These are phyloP conservation scores for Catharus fuscescens DNA, from an alignment of 2,113 vertebrate genomes.

Conservation along the genomic window DNA sequence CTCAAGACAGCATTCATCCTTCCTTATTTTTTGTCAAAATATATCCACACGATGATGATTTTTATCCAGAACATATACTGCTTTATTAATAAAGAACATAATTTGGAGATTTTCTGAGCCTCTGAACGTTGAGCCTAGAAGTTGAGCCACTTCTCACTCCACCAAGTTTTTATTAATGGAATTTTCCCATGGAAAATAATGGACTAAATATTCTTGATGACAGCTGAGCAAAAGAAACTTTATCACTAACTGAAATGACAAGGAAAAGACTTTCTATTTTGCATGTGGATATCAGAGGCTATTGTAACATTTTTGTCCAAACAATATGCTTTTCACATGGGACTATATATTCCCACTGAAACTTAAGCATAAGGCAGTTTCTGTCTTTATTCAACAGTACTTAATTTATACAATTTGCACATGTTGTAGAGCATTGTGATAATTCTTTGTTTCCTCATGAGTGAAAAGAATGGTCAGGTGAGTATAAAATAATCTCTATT, in stretches of 20 bases:
- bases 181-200: neutral
- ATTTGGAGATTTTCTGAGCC: neutral
- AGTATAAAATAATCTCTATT: neutral
- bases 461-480: neutral
- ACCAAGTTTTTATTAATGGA: neutral
- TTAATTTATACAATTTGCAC: neutral
- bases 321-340: neutral
- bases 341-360: neutral
- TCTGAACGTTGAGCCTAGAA: neutral
- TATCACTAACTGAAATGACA: neutral
- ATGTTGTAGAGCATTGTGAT: neutral
- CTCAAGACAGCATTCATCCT: neutral
- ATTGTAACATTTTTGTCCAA: neutral
- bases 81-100: neutral
- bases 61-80: neutral
- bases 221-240: neutral
- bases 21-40: neutral
- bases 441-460: neutral
- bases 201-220: neutral
- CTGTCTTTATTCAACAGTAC: neutral
- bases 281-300: neutral
- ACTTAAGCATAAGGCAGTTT: neutral
- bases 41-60: neutral
- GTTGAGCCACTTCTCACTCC: neutral
- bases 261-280: neutral